Evolutionary conservation across 2,888 invertebrate species (phyloP).

Genomic region (Tipula unca): DNA sequence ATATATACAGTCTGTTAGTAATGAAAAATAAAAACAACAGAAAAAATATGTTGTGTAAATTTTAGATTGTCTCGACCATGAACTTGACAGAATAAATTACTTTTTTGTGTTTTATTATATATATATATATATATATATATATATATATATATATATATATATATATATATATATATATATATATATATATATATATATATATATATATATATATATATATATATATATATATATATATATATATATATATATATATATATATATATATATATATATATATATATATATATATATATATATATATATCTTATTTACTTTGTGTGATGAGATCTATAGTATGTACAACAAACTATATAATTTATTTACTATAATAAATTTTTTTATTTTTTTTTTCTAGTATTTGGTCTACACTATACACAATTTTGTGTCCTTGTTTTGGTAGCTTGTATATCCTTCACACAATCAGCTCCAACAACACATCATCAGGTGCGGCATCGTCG

Average conservation of each 20-base stretch:
- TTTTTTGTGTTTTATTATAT: neutral
- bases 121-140: neutral
- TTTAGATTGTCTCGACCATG: conserved; percentile 14
- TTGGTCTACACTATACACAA: neutral
- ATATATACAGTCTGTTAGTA: neutral
- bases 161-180: neutral
- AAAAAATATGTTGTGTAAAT: neutral
- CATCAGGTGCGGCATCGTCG: neutral
- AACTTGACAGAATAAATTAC: conserved; percentile 14
- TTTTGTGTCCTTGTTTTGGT: neutral
- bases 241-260: neutral
- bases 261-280: neutral
- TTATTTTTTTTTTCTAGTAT: neutral
- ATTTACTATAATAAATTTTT: neutral
- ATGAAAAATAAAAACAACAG: neutral
- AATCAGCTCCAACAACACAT: neutral
- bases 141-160: neutral
- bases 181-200: neutral
- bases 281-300: neutral
- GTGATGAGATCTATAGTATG: neutral
- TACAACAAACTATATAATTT: too few species aligned
- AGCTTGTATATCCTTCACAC: neutral
- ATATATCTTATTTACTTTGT: neutral
- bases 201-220: neutral
- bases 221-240: neutral